Conservation (phyloP, 2,113 vertebrate genomes). For the Callaeas wilsoni region DNA sequence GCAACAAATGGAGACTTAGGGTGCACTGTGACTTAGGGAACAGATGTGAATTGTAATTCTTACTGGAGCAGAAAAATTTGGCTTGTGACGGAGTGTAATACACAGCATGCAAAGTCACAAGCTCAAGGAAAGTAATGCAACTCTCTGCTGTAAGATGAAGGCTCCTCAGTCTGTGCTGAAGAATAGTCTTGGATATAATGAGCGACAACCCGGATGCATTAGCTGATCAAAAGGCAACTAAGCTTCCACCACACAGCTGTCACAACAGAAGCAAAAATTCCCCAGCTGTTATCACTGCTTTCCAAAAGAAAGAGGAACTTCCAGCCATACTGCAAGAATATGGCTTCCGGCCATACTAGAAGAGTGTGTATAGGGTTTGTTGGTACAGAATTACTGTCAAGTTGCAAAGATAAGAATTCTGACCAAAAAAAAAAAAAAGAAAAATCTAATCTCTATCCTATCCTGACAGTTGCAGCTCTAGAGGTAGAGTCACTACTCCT, state of each 20-base stretch:
- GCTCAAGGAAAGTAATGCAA: not conserved
- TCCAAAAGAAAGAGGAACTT: not conserved
- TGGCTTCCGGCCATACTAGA: not conserved
- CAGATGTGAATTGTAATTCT: not conserved
- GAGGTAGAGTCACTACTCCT: not conserved
- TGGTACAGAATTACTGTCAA: not conserved
- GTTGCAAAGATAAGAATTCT: not conserved
- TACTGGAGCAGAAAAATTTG: not conserved
- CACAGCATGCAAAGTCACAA: not conserved
- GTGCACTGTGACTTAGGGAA: not conserved
- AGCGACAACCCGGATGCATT: not conserved
- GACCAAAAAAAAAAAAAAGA: not conserved
- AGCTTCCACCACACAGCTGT: not conserved
- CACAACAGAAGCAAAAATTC: not conserved
- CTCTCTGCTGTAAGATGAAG: not conserved
- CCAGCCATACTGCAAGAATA: not conserved
- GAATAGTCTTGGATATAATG: not conserved
- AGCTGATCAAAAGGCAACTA: not conserved
- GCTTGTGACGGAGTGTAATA: not conserved
- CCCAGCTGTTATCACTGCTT: not conserved
- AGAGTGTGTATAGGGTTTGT: not conserved
- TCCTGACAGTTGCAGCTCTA: not conserved
- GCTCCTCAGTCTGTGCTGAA: not conserved
- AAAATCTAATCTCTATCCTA: not conserved
- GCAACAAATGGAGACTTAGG: not conserved